Base-by-base conservation (phyloP, 2,113 vertebrate genomes). In the Phrynosoma blainvillii region DNA sequence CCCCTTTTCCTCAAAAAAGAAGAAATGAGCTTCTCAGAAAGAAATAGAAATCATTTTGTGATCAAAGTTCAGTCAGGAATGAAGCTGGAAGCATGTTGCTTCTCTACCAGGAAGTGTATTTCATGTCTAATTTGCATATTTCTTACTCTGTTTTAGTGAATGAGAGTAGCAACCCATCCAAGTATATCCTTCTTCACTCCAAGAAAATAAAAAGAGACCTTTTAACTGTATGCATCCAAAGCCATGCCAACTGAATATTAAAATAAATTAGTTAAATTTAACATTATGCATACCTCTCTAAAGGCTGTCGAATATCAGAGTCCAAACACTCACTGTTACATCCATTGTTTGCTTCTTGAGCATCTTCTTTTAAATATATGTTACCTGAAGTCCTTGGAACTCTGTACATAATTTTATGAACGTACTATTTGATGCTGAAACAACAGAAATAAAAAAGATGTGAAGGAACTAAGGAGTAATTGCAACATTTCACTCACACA, bases 331-430 rank as follows among this genome's bases (percentile, higher is more conserved):
- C 70, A 87, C n/a, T 65, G 36, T 75, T 52, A 52, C 42, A 75
- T 54, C 59, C 73, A 70, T 20, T 62, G 56, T 3, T 77, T 54
- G 27, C 36, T 66, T 76, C 87, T 54, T 36, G 10, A 47, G 84
- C 42, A 5, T 78, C 75, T 68, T 78, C 75, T 47, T 59, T 10
- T 87, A 59, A 65, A 77, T 65, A 76, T 6, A 12, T 76, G 25
- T 23, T 52, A 40, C 70, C 42, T 20, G 87, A 66, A 9, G 23
- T 66, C 59, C 47, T 88, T 77, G 71, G 40, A 42, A 12, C 62
- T 66, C 42, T 68, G 59, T 88, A 66, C 80, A 78, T 88, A 32
- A 75, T 88, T 82, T 52, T 40, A 81, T 83, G n/a, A 27, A 62
- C 42, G 68, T 79, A 73, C 4, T 40, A 68, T 20, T 66, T 66